Base-by-base conservation (phyloP, 2,113 vertebrate species). In the Scomber japonicus region DNA sequence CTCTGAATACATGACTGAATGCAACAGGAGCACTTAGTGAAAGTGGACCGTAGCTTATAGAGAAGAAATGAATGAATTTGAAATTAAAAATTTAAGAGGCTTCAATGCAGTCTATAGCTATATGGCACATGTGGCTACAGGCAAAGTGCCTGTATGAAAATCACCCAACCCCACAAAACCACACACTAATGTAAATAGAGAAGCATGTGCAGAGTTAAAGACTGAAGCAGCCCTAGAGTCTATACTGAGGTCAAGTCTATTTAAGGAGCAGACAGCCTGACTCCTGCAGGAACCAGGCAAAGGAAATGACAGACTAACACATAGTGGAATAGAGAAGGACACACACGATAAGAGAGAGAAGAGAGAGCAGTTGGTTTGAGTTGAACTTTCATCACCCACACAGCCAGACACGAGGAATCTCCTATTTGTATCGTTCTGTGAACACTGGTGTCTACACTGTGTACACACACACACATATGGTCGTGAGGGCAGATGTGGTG, bases 231-330 rank as follows among this genome's bases (percentile, higher is more conserved):
- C 79, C 88, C 72, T 82, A 15, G 72, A 85, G 90, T 91, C 90
- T 87, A 71, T 31, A 21, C 90, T 89, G 89, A 89, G 93, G 93
- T 91, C 89, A 90, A 67, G 80, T 61, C 90, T 94, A 94, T 94
- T 94, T 92, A 88, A 71, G 78, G 89, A 92, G 90, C 88, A 94
- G 93, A 92, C 92, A 83, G 88, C 13, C 87, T 71, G 93, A 92
- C 92, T 93, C 91, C 92, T 85, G 62, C 81, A 90, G 83, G 81
- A 81, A 88, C 86, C 84, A 78, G 64, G 80, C 74, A 48, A 57
- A 78, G 88, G 82, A 90, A 89, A 89, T 90, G 85, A 92, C 84
- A 88, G 91, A 85, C 81, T 84, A 80, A 78, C 83, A 81, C 78
- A 80, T 31, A 27, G 66, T 31, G 61, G 70, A 63, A 61, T 57